Percentiles rank a stretch among this genome's conserved stretches.
These are phyloP conservation scores for Melanostoma scalare DNA, from an alignment of 2,888 invertebrate genomes.

Conservation along the genomic window DNA sequence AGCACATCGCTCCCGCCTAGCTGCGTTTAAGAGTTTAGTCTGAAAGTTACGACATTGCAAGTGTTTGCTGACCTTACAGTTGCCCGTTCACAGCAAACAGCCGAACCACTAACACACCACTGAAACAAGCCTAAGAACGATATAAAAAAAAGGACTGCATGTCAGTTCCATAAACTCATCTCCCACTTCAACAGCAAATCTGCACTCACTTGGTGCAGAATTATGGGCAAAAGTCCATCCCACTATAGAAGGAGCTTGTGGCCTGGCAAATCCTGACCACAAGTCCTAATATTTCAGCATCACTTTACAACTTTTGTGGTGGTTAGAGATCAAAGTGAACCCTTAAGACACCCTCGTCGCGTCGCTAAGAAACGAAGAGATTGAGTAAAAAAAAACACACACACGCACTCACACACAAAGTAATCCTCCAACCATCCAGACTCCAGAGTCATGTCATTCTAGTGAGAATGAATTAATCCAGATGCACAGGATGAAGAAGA, in stretches of 20 bases:
- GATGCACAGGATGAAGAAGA: slow-evolving; percentile 53
- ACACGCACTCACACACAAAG: background rate
- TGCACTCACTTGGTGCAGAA: slow-evolving; percentile 10
- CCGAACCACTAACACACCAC: background rate
- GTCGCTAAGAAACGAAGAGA: background rate
- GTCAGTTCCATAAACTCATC: slow-evolving; percentile 54
- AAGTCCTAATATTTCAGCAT: slow-evolving; percentile 71
- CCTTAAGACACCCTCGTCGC: slow-evolving; percentile 61
- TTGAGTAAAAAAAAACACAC: background rate
- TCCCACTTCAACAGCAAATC: background rate
- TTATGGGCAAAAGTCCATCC: slow-evolving; percentile 41
- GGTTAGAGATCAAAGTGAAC: slow-evolving; percentile 45
- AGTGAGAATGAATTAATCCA: slow-evolving; percentile 63
- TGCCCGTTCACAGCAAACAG: slow-evolving; percentile 37
- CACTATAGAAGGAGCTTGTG: slow-evolving; percentile 54
- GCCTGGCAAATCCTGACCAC: slow-evolving; percentile 66
- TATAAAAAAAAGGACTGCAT: slow-evolving; percentile 30
- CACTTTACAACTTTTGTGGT: slow-evolving; percentile 68
- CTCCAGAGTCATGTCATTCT: slow-evolving; percentile 46
- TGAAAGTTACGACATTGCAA: slow-evolving; percentile 59
- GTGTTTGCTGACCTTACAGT: slow-evolving; percentile 29
- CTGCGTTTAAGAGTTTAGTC: slow-evolving; percentile 43
- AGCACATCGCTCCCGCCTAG: background rate
- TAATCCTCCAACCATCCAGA: slow-evolving; percentile 8
- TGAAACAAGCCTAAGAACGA: slow-evolving; percentile 45